Conservation (phyloP, 2,888 invertebrate species). For the Apocheima hispidaria region DNA sequence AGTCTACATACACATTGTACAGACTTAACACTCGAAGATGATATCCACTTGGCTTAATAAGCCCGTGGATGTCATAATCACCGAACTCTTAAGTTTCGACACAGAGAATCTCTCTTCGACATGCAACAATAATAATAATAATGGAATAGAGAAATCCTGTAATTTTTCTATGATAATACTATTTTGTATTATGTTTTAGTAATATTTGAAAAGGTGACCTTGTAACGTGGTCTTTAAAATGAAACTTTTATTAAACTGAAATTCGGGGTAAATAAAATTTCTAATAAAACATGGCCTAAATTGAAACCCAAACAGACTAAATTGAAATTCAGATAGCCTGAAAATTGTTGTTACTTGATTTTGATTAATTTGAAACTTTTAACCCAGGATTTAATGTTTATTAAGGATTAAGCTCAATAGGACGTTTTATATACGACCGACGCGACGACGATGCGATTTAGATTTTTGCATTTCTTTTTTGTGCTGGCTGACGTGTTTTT, state of each 20-base stretch:
- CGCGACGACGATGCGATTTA: background rate
- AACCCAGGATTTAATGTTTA: background rate
- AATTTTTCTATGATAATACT: background rate
- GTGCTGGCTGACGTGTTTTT: too few species aligned
- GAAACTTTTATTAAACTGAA: background rate
- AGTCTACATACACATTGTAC: too few species aligned
- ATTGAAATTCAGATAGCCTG: slow-evolving; percentile 7
- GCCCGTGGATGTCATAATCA: too few species aligned
- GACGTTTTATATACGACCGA: background rate
- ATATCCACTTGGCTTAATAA: too few species aligned
- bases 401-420: background rate
- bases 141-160: too few species aligned
- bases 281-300: slow-evolving; percentile 8
- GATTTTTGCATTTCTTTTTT: too few species aligned
- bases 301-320: background rate
- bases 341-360: slow-evolving; percentile 1
- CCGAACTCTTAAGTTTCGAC: too few species aligned
- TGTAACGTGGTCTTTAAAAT: background rate
- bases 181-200: background rate
- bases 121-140: too few species aligned
- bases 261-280: slow-evolving; percentile 1
- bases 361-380: slow-evolving; percentile 8
- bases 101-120: too few species aligned
- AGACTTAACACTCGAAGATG: too few species aligned
- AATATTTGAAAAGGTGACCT: background rate